Evolutionary conservation across 2,113 vertebrate genomes (phyloP).

Genomic region (Cinclus cinclus): DNA sequence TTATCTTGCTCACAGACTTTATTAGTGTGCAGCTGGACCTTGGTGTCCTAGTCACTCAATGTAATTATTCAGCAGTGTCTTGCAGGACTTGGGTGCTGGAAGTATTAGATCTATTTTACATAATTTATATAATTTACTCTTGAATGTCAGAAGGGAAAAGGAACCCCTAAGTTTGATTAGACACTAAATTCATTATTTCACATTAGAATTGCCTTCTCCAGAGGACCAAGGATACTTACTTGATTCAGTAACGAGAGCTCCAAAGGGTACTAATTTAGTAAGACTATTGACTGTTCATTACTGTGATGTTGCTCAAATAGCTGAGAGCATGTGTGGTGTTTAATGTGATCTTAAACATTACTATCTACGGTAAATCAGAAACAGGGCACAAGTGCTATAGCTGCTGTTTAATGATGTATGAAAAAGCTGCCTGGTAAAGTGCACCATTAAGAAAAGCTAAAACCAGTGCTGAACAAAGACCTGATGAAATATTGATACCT

Average conservation of each 20-base stretch:
- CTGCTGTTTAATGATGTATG: constrained; percentile 88
- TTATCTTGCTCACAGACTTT: not conserved
- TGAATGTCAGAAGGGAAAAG: constrained; percentile 50
- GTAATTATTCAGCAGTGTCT: not conserved
- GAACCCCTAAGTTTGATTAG: constrained; percentile 55
- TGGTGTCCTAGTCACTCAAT: not conserved
- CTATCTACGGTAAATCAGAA: constrained; percentile 79
- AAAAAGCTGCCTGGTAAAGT: constrained; percentile 86
- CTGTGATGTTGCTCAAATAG: constrained; percentile 71
- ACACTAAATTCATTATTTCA: constrained; percentile 62
- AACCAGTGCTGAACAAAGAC: constrained; percentile 70
- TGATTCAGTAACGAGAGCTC: constrained; percentile 64
- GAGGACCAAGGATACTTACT: constrained; percentile 64
- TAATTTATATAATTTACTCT: constrained; percentile 28
- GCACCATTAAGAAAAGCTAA: constrained; percentile 87
- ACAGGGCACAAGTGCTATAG: constrained; percentile 65
- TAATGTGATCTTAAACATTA: constrained; percentile 79
- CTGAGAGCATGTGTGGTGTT: constrained; percentile 70
- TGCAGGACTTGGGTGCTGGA: constrained; percentile 7
- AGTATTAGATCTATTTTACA: constrained; percentile 14
- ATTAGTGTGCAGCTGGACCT: not conserved
- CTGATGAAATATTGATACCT: constrained; percentile 76
- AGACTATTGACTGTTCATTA: constrained; percentile 75
- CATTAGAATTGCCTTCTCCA: constrained; percentile 40
- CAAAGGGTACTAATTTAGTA: constrained; percentile 69